Base-by-base conservation (phyloP, 2,888 invertebrate genomes). In the Drosophila emarginata region DNA sequence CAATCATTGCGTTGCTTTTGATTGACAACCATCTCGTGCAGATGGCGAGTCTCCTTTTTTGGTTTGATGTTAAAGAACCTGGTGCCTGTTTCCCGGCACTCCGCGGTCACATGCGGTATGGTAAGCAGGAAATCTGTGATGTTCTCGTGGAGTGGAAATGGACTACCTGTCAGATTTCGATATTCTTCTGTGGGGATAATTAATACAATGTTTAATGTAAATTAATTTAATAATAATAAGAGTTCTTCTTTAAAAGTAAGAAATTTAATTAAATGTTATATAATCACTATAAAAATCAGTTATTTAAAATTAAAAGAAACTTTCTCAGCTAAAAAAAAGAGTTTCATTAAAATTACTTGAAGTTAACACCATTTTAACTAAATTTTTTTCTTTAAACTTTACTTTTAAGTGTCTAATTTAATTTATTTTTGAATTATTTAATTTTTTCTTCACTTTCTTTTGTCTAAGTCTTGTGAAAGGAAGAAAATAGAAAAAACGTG, bases 51-150 rank as follows among this genome's bases (percentile, higher is more conserved):
- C 60, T 89, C 91, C n/a, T 81, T 77, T 2, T 80, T 80, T 9
- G 89, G 88, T 36, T 80, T 73, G 32, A 92, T 81, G 61, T 90
- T 90, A 51, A 91, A 92, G 52, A 91, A 84, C 6, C 87, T 81
- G 6, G 88, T 90, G 32, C 92, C 91, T 21, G 81, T 67, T 57
- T 82, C 79, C 67, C 83, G 81, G 71, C 89, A 89, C 64, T 84
- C 81, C 1, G 89, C 91, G 11, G 81, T 88, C 12, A 91, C 89
- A 26, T 80, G 75, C 7, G 90, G 90, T 65, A 91, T 91, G 64
- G 88, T 88, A 5, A 91, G 78, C 40, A 91, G 83, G 72, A 90
- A 90, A 59, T 91, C 90, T 2, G 91, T 90, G 23, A 91, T 65
- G 62, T 90, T 88, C 2, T 89, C 80, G 36, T 79, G 79, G 54